Conservation (phyloP, 2,888 invertebrate genomes). For the Punctoribates punctum region DNA sequence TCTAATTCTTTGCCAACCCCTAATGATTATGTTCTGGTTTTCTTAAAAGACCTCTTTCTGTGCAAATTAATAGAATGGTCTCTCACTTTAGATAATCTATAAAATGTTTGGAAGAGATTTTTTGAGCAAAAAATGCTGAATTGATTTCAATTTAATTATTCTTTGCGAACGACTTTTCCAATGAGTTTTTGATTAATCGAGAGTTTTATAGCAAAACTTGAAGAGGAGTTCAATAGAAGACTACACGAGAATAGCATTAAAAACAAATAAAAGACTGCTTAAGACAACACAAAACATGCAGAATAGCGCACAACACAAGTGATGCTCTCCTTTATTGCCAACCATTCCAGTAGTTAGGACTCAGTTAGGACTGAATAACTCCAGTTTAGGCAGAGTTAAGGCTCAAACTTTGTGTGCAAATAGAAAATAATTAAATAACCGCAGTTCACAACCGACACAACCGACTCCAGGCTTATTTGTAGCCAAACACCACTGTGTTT, state of each 20-base stretch:
- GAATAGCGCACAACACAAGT: background rate
- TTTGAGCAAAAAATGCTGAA: background rate
- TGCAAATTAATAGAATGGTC: background rate
- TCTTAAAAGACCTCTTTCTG: background rate
- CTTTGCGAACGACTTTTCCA: background rate
- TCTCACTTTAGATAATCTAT: no score
- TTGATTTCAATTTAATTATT: conserved; percentile 7
- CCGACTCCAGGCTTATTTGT: conserved; percentile 18
- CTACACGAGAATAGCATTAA: background rate
- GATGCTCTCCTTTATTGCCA: background rate
- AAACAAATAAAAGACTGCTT: conserved; percentile 29
- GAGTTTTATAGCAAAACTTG: background rate
- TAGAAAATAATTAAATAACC: conserved; percentile 35
- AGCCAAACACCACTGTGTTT: background rate
- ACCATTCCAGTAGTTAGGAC: no score
- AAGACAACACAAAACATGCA: conserved; percentile 27
- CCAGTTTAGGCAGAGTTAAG: no score
- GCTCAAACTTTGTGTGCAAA: conserved; percentile 6
- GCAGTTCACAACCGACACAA: background rate
- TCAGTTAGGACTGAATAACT: background rate
- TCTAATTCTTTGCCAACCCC: background rate
- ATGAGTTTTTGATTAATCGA: conserved; percentile 23
- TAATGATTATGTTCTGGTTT: background rate
- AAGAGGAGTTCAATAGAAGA: background rate
- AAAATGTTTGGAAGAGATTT: no score